Evolutionary conservation across 2,888 invertebrate genomes (phyloP).

Genomic region (Scaptomyza cyrtandrae): DNA sequence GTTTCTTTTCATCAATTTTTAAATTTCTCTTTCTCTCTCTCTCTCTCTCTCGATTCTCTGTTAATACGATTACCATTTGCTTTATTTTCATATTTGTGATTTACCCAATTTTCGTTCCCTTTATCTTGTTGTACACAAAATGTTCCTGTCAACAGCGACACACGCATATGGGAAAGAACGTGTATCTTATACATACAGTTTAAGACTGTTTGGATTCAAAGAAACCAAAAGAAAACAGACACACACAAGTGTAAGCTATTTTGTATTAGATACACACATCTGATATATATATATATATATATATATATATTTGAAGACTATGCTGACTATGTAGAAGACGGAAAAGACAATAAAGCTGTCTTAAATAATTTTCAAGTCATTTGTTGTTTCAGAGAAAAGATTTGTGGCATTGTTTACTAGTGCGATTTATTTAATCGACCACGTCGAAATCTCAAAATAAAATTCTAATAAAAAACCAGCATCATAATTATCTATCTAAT

Average conservation of each 20-base stretch:
- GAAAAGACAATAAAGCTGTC: constrained; percentile 33
- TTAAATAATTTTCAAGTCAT: constrained; percentile 10
- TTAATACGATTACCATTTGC: constrained; percentile 21
- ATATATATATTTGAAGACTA: not conserved
- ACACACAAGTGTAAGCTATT: constrained; percentile 14
- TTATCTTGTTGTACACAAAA: constrained; percentile 8
- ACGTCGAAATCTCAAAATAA: constrained; percentile 19
- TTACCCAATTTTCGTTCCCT: constrained; percentile 12
- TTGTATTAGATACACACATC: too few species aligned
- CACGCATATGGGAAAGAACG: constrained; percentile 12
- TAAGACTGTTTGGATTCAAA: constrained; percentile 33
- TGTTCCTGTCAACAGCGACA: constrained; percentile 35
- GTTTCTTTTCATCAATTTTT: constrained; percentile 34
- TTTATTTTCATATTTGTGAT: constrained; percentile 6
- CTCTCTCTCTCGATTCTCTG: constrained; percentile 6
- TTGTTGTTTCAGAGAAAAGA: constrained; percentile 10
- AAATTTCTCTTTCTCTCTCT: constrained; percentile 25
- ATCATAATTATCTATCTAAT: not conserved
- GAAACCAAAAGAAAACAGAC: constrained; percentile 23
- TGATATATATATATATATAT: not conserved
- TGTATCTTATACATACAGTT: constrained; percentile 2
- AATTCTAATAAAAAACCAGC: constrained; percentile 16
- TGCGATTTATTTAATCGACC: constrained; percentile 26
- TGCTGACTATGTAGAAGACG: not conserved
- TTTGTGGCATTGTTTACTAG: constrained; percentile 44